phyloP scores from a whole-genome alignment of 2,113 vertebrate genomes.

The Apteryx owenii region DNA sequence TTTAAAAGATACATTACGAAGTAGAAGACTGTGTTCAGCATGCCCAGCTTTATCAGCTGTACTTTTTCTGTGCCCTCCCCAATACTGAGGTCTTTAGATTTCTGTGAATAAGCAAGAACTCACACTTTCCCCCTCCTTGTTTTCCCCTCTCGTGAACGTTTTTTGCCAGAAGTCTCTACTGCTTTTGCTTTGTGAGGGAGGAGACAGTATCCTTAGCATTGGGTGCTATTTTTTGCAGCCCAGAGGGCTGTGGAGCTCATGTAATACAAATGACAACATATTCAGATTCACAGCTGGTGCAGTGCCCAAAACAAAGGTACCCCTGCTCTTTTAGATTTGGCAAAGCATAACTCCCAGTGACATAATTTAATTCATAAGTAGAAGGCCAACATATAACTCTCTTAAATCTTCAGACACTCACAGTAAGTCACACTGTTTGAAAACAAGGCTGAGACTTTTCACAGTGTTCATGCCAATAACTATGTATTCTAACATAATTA shows the following conservation, averaged over 20 bases:
- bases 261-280: fast-evolving
- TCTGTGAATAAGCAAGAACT: neutral
- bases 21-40: neutral
- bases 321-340: neutral
- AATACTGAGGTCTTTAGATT: neutral
- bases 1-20: neutral
- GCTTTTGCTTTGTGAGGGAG: neutral
- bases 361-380: neutral
- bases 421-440: neutral
- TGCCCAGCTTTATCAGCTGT: neutral
- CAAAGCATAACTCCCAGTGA: neutral
- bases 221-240: neutral
- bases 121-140: neutral
- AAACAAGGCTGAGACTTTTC: neutral
- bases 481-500: neutral
- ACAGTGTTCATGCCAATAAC: neutral
- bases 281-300: neutral
- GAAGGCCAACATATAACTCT: neutral
- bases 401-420: neutral
- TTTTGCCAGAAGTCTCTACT: neutral
- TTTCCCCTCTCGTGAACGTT: neutral
- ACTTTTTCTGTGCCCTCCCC: neutral
- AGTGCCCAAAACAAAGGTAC: neutral
- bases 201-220: neutral
- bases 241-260: neutral